A percentile compares a stretch with the other conserved stretches of the same genome.
Evolutionary conservation across 2,797 vertebrate species (phyloP).

Genomic region (Philypnodon macrostomus): DNA sequence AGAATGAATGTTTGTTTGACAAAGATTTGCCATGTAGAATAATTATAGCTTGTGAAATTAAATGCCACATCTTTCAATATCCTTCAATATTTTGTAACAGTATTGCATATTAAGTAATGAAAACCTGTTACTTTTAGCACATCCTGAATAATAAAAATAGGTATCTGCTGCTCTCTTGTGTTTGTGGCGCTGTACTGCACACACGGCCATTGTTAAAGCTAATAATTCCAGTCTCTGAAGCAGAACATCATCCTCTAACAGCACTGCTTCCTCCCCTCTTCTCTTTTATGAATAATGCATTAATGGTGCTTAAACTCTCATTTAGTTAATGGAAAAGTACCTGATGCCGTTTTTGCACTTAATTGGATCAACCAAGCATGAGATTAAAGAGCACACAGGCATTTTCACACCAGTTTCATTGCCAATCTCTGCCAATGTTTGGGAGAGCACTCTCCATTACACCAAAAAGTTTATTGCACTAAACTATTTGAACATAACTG

Average conservation of each 20-base stretch:
- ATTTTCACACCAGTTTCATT: slow-evolving; percentile 20
- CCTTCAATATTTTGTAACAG: too few relatives aligned
- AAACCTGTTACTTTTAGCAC: too few relatives aligned
- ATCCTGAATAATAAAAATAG: too few relatives aligned
- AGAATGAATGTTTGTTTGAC: too few relatives aligned
- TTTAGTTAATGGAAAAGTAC: slow-evolving; percentile 43
- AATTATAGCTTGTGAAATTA: too few relatives aligned
- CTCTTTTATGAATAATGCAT: slow-evolving; percentile 52
- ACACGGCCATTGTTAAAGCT: neutral
- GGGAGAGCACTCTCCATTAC: too few relatives aligned
- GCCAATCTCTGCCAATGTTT: neutral
- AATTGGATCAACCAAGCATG: slow-evolving; percentile 55
- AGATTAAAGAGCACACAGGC: slow-evolving; percentile 39
- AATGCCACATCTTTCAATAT: too few relatives aligned
- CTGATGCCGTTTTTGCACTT: slow-evolving; percentile 44
- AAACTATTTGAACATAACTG: too few relatives aligned
- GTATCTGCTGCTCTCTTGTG: slow-evolving; percentile 53
- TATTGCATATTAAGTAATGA: too few relatives aligned
- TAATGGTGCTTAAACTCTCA: slow-evolving; percentile 26
- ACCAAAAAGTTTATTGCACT: too few relatives aligned
- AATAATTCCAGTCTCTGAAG: slow-evolving; percentile 7
- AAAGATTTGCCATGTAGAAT: too few relatives aligned
- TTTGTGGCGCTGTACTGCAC: slow-evolving; percentile 14
- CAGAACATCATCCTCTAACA: slow-evolving; percentile 20
- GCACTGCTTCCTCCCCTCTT: slow-evolving; percentile 8